A percentile compares a stretch with the other conserved stretches of the same genome.
Conservation (phyloP, 1,140 invertebrate species). For the Drosophila saltans region DNA sequence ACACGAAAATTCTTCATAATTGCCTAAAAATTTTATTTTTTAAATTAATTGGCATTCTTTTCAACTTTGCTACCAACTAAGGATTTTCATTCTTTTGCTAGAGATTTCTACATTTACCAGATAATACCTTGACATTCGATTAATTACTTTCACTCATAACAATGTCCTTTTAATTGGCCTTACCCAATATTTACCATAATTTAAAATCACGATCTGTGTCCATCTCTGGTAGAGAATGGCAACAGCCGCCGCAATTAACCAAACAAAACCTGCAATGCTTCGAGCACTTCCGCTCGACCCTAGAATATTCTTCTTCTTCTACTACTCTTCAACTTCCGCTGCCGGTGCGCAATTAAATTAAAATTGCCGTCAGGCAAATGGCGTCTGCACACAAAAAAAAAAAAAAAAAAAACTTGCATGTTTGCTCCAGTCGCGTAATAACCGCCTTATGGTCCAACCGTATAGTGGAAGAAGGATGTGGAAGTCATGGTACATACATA, state of each 20-base stretch:
- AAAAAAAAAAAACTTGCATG: constrained; percentile 7
- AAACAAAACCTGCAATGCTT: constrained; percentile 64
- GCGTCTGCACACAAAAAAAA: constrained; percentile 8
- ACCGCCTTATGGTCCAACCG: not conserved
- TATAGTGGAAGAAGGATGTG: too few relatives aligned
- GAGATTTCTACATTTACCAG: too few relatives aligned
- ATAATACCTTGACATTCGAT: too few relatives aligned
- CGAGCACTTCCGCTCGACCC: constrained; percentile 66
- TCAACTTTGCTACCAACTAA: too few relatives aligned
- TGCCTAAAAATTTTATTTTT: too few relatives aligned
- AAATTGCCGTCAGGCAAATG: constrained; percentile 43
- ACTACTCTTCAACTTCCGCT: constrained; percentile 27
- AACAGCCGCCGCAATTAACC: constrained; percentile 67
- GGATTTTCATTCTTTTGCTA: too few relatives aligned
- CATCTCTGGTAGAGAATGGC: constrained; percentile 39
- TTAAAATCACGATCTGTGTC: not conserved
- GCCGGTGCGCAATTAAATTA: constrained; percentile 62
- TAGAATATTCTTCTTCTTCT: constrained; percentile 3
- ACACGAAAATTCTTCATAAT: too few relatives aligned
- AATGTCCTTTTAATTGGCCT: too few relatives aligned
- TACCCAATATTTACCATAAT: not conserved
- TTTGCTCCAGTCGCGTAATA: not conserved
- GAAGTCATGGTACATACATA: not conserved
- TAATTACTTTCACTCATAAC: not conserved
- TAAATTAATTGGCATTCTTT: too few relatives aligned